Base-by-base conservation (phyloP, 1,140 invertebrate genomes). In the Cotesia typhae region DNA sequence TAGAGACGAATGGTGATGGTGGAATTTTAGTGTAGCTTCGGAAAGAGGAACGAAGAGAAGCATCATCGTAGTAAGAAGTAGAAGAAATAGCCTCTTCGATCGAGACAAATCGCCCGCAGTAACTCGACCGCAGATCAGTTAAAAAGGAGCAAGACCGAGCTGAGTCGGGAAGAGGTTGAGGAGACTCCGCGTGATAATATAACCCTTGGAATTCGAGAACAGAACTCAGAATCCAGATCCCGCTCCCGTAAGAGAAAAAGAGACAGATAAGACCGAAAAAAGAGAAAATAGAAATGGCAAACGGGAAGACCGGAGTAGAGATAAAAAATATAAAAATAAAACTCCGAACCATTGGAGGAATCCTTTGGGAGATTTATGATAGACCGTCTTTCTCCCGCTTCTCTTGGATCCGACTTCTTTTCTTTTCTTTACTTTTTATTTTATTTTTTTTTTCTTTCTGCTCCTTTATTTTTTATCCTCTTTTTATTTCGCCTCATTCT, bases 291-390 rank as follows among this genome's bases (percentile, higher is more conserved):
- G n/a, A 28, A 53, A 37, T 9, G 12, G 41, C 47, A 35, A 28
- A 61, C 47, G 38, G 66, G 51, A 14, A 73, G 68, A 68, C 59
- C 60, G 67, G 47, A 63, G 71, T 59, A 52, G 60, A 60, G 41
- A 68, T 47, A 53, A 72, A 41, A 28, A 37, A 66, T 14, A 66
- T 52, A 66, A 66, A 73, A 74, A 28, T 28, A 28, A 28, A 28
- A 28, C 28, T 61, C 28, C 75, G 68, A 75, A 73, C 38, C 71
- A 70, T 74, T 76, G 72, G 76, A 74, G 73, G 68, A 74, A 64
- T 73, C 73, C 76, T 68, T 53, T 17, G 72, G 71, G 67, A 68
- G 72, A 73, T 76, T 76, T 77, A 76, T 77, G 76, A 76, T 77
- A 72, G 73, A 78, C 51, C 35, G 17, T 60, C 55, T 52, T 37